These are phyloP conservation scores for Sebastes itinus DNA, from an alignment of 2,797 vertebrate species.

Conservation along the genomic window DNA sequence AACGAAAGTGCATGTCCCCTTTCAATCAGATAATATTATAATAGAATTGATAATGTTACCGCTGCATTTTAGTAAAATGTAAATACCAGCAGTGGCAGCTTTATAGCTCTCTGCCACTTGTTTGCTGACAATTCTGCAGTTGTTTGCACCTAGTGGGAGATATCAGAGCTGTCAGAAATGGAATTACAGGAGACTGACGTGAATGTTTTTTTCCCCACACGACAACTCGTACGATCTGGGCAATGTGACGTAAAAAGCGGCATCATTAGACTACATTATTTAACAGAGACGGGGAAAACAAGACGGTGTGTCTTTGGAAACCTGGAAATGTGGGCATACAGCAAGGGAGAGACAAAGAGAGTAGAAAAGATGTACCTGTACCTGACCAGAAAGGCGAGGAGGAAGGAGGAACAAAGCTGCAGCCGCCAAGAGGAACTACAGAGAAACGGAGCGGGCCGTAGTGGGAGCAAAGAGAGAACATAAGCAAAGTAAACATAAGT, in stretches of 20 bases:
- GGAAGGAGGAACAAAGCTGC: conserved; percentile 97
- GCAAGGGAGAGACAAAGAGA: conserved; percentile 36
- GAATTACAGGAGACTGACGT: background rate
- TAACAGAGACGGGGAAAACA: conserved; percentile 31
- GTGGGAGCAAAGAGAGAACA: conserved; percentile 68
- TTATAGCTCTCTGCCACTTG: background rate
- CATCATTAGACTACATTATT: conserved; percentile 24
- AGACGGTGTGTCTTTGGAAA: conserved; percentile 19
- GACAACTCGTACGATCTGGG: background rate
- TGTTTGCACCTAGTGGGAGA: background rate
- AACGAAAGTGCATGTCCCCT: background rate
- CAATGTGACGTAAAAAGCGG: background rate
- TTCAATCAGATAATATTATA: conserved; percentile 18
- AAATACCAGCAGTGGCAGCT: conserved; percentile 1
- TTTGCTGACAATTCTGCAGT: conserved; percentile 4
- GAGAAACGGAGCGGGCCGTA: conserved; percentile 82
- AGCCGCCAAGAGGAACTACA: conserved; percentile 93
- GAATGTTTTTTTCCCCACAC: background rate
- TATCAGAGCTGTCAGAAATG: background rate
- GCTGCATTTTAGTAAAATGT: background rate
- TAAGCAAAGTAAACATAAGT: conserved; percentile 68
- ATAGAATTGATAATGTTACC: background rate
- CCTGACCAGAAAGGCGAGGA: conserved; percentile 99
- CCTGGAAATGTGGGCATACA: conserved; percentile 37
- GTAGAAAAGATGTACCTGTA: conserved; percentile 81